Base-by-base conservation (phyloP, 2,888 invertebrate genomes). In the Nemotelus pantherinus region DNA sequence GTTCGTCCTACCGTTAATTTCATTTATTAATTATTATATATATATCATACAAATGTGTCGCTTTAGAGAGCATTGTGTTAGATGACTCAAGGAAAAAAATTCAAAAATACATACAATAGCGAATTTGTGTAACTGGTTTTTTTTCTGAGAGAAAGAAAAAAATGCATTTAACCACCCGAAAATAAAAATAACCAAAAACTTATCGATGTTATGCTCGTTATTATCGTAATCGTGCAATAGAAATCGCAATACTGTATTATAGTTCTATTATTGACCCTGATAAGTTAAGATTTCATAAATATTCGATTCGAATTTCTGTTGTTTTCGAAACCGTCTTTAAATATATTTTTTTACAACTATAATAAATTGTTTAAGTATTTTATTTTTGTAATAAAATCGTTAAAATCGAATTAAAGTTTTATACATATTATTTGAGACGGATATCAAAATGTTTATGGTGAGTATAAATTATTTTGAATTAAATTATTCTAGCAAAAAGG, bases 301-400 rank as follows among this genome's bases (percentile, higher is more conserved):
- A n/a, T 45, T 41, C 3, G 44, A 3, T n/a, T 63, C 10, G 39
- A 41, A 9, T 65, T 65, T 65, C 4, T n/a, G 47, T 65, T 65
- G 47, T 47, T 7, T 65, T 65, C 25, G 25, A 45, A 43, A 63
- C 6, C 43, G 43, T 41, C 4, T 63, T 45, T 6, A 45, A 65
- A 47, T 45, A 10, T 55, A 55, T 43, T 70, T 25, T 25, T 70
- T 70, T 70, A 70, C 55, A 70, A 70, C 25, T 25, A 25, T 25
- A 55, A 70, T 43, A 70, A 43, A 70, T 70, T 70, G 70, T 70
- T 70, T 70, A 43, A 55, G 55, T 50, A 70, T 43, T 55, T 70
- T 70, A 70, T 70, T 70, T 70, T 70, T 70, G 53, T 70, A 70
- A 70, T 70, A 70, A 70, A 70, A 70, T 53, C 41, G 43, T 41